Conservation (phyloP, 2,888 invertebrate genomes). For the Drosophila niveifrons region DNA sequence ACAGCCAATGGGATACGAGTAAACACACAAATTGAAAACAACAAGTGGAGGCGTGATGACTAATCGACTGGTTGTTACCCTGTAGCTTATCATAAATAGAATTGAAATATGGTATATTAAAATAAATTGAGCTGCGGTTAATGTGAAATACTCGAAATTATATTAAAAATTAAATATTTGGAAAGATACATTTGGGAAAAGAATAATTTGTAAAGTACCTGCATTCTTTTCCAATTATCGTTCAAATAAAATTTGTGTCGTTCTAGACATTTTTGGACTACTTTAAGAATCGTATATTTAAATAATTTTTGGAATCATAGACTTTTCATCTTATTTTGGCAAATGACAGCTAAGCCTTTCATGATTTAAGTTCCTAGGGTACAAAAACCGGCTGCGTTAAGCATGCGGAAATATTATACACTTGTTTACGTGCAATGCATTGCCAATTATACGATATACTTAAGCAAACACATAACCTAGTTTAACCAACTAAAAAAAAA, state of each 20-base stretch:
- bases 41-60: neutral
- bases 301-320: neutral
- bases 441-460: slow-evolving; percentile 22
- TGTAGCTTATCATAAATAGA: neutral
- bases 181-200: neutral
- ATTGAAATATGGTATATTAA: neutral
- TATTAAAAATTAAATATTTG: neutral
- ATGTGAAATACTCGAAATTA: neutral
- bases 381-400: slow-evolving; percentile 42
- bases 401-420: slow-evolving; percentile 56
- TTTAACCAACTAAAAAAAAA: slow-evolving; percentile 18
- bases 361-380: neutral
- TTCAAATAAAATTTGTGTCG: too few relatives aligned
- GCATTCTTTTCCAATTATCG: too few relatives aligned
- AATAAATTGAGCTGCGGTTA: neutral
- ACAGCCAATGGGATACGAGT: slow-evolving; percentile 71
- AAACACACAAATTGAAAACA: slow-evolving; percentile 51
- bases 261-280: too few relatives aligned
- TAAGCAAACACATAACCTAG: slow-evolving; percentile 17
- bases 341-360: neutral
- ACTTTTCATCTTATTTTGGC: neutral
- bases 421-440: slow-evolving; percentile 33
- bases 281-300: too few relatives aligned
- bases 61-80: slow-evolving; percentile 9
- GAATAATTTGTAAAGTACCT: too few relatives aligned